Evolutionary conservation across 2,113 vertebrate genomes (phyloP), one percentile per base, ranked within the genome.

Genomic region (Mus musculus): DNA sequence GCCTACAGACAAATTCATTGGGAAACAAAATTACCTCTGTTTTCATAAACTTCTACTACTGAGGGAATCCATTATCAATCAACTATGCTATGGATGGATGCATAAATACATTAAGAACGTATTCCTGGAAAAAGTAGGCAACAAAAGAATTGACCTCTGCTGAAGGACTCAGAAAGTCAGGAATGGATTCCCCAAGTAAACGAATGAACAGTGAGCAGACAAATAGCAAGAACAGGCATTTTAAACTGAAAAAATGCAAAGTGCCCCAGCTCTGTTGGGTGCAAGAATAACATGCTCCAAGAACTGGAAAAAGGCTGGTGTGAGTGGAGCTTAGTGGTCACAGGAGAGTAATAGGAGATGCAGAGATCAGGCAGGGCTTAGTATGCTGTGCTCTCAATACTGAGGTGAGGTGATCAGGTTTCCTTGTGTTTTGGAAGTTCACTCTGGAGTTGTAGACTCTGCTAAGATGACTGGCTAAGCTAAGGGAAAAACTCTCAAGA

Each of bases 21-120:
- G 73, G 56, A 96, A 91, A 33, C 16, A 94, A 96, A 88, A 92
- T 80, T 39, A 39, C 85, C 36, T 95, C 81, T 96, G 75, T 10
- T 93, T 52, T 96, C 19, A 67, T 39, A 52, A 96, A 67, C 28
- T 20, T 69, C 65, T 69, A 69, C 63, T 86, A 93, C 56, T 69
- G 87, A 22, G 30, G 90, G 61, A 71, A 65, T n/a, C 61, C 33
- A 42, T 0, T 22, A 94, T 72, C n/a, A 80, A 61, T 93, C 52
- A 86, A 77, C 86, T 91, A 87, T 77, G 20, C 88, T n/a, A 93
- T 1, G 75, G 54, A 90, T 72, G 36, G 94, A 69, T 54, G 67
- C 63, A 88, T 22, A 88, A 77, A 69, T 12, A 80, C 33, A 69
- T 36, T 90, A 85, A 91, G 42, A 65, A 88, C 94, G 90, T 72